Conservation (phyloP, 2,888 invertebrate species). For the Cerastis rubricosa region DNA sequence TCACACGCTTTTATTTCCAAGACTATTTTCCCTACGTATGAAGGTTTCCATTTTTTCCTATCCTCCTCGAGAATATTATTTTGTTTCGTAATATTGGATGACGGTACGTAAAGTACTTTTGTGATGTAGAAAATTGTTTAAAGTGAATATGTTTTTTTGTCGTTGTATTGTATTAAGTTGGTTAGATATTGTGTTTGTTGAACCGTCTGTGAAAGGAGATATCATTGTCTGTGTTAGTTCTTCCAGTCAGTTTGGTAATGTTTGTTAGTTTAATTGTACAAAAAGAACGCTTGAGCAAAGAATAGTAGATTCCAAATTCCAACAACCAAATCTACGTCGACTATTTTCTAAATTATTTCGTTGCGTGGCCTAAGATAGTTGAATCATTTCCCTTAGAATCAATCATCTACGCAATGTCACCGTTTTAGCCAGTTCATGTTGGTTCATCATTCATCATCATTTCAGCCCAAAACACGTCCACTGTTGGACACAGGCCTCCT, state of each 20-base stretch:
- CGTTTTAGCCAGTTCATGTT: not conserved
- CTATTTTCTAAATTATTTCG: not conserved
- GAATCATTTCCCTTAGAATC: not conserved
- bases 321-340: not conserved
- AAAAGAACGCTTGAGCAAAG: not conserved
- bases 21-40: slow-evolving; percentile 65
- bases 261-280: not conserved
- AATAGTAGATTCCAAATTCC: not conserved
- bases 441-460: no score
- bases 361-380: not conserved
- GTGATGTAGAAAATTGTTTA: slow-evolving; percentile 65
- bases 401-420: not conserved
- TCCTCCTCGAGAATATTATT: slow-evolving; percentile 63
- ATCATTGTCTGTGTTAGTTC: not conserved
- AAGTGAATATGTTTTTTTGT: slow-evolving; percentile 58
- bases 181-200: slow-evolving; percentile 13
- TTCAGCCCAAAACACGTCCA: no score
- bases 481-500: no score
- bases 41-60: slow-evolving; percentile 67
- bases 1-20: slow-evolving; percentile 69
- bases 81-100: slow-evolving; percentile 68
- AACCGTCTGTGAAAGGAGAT: slow-evolving; percentile 12
- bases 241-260: not conserved
- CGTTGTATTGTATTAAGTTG: slow-evolving; percentile 55
- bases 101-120: slow-evolving; percentile 65